A percentile compares a stretch with the other conserved stretches of the same genome.
Evolutionary conservation across 2,888 invertebrate species (phyloP).

Genomic region (Tineola bisselliella): DNA sequence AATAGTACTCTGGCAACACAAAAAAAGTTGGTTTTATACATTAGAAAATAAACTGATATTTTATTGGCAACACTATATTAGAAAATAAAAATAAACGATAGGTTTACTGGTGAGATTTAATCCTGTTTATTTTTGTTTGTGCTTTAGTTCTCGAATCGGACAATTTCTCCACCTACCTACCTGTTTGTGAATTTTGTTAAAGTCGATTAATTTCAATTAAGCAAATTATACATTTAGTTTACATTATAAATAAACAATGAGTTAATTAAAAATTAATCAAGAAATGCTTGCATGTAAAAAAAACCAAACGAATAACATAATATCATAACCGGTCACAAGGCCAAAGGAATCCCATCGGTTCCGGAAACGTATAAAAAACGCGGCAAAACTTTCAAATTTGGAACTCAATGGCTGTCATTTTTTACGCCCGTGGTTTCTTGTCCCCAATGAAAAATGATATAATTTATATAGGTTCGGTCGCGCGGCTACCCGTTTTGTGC

Average conservation of each 20-base stretch:
- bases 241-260: background rate
- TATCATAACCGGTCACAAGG: background rate
- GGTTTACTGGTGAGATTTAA: no score
- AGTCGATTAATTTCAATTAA: no score
- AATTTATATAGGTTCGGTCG: conserved; percentile 62
- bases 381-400: conserved; percentile 63
- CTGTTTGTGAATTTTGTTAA: no score
- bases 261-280: background rate
- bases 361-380: conserved; percentile 66
- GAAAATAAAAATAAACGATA: no score
- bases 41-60: no score
- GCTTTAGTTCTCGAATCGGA: no score
- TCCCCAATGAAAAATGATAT: conserved; percentile 66
- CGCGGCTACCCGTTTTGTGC: conserved; percentile 66
- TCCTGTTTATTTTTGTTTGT: no score
- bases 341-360: conserved; percentile 43
- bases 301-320: background rate
- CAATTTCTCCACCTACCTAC: no score
- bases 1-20: no score
- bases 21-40: no score
- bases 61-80: no score
- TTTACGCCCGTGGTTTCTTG: conserved; percentile 58
- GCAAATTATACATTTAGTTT: background rate
- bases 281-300: background rate
- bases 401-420: conserved; percentile 64